These are phyloP conservation scores for Corapipo altera DNA, from an alignment of 2,113 vertebrate genomes.

Conservation along the genomic window DNA sequence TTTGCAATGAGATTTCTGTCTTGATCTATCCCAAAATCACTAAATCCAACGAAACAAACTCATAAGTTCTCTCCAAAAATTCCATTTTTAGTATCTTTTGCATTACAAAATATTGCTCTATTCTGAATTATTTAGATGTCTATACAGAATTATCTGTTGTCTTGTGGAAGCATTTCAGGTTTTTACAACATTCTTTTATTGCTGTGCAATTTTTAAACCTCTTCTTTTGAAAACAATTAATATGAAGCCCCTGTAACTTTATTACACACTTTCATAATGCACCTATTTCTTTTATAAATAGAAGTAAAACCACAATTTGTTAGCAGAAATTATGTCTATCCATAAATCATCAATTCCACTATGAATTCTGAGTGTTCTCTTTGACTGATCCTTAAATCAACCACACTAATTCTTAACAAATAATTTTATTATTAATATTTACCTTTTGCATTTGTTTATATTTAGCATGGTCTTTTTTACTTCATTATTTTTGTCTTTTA, in stretches of 20 bases:
- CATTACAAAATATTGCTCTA: neutral
- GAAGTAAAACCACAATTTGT: neutral
- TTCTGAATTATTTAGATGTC: neutral
- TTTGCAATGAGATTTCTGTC: neutral
- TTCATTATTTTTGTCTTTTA: neutral
- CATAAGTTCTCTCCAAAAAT: neutral
- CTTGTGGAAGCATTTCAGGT: neutral
- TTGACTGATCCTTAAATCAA: neutral
- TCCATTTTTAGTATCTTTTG: neutral
- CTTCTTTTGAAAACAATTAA: neutral
- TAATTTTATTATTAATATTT: neutral
- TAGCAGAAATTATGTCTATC: neutral
- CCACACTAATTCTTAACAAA: neutral
- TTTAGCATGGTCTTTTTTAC: neutral
- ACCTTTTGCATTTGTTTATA: neutral
- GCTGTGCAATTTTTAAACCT: neutral
- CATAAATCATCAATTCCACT: neutral
- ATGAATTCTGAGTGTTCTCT: neutral
- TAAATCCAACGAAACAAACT: neutral
- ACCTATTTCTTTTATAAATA: neutral
- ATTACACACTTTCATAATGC: neutral
- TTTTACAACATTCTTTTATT: neutral
- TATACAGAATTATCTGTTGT: neutral
- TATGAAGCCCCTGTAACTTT: neutral
- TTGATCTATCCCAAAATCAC: neutral